Evolutionary conservation across 2,113 vertebrate species (phyloP).

Genomic region (Neogobius melanostomus): DNA sequence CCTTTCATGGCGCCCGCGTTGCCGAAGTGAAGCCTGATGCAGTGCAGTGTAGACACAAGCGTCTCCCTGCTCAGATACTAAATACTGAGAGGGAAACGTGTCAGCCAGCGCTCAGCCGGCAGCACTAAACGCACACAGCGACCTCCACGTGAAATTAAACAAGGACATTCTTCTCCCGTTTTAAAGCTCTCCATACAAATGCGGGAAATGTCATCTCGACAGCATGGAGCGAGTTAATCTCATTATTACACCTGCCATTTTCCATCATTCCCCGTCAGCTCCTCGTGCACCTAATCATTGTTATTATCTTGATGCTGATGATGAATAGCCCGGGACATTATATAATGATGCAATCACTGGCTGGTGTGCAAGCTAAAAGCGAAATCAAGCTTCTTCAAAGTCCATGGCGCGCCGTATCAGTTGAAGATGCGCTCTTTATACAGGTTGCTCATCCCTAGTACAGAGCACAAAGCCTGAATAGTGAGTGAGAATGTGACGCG

Average conservation of each 20-base stretch:
- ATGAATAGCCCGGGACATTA: constrained; percentile 24
- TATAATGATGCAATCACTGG: neutral
- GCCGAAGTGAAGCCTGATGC: constrained; percentile 48
- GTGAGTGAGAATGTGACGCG: constrained; percentile 40
- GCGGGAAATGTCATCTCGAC: constrained; percentile 12
- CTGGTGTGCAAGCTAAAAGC: constrained; percentile 15
- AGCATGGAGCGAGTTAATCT: constrained; percentile 41
- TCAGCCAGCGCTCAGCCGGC: constrained; percentile 19
- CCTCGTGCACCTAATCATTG: constrained; percentile 26
- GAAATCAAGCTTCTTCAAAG: constrained; percentile 13
- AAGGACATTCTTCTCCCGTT: constrained; percentile 15
- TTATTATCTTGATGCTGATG: constrained; percentile 16
- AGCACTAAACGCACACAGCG: constrained; percentile 24
- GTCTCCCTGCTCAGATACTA: constrained; percentile 27
- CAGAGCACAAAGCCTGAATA: constrained; percentile 22
- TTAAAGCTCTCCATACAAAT: constrained; percentile 18
- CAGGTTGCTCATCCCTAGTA: constrained; percentile 30
- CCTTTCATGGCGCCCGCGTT: constrained; percentile 57
- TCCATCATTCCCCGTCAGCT: constrained; percentile 39
- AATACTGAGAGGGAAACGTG: constrained; percentile 30
- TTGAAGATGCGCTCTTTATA: constrained; percentile 24
- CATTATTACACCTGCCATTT: constrained; percentile 57
- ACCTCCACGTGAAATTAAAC: constrained; percentile 33
- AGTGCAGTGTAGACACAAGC: constrained; percentile 38
- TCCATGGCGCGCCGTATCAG: constrained; percentile 9